phyloP scores from a whole-genome alignment of 2,888 invertebrate species.

The Diadegma fenestrale region DNA sequence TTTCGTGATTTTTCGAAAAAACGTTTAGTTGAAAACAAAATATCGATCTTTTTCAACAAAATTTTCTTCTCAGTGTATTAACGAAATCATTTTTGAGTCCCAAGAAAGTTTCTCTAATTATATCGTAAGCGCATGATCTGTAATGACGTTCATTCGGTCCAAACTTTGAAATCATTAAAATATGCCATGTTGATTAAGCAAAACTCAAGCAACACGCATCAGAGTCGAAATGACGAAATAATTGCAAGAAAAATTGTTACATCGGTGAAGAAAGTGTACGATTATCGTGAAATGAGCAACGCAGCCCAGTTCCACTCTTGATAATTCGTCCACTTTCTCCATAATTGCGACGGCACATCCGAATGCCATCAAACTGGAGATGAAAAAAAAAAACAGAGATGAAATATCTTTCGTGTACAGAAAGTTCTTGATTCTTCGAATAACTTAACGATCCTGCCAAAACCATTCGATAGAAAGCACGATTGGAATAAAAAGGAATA shows the following conservation, averaged over 20 bases:
- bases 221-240: background rate
- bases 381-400: background rate
- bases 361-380: background rate
- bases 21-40: too few species aligned
- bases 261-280: background rate
- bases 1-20: too few species aligned
- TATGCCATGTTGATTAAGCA: background rate
- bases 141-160: too few species aligned
- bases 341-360: conserved; percentile 9
- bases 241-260: background rate
- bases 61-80: too few species aligned
- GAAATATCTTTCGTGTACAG: background rate
- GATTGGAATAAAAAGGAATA: background rate
- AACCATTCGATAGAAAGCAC: background rate
- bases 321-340: conserved; percentile 13
- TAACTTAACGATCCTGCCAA: background rate
- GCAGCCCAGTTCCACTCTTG: background rate
- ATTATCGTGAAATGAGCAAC: background rate
- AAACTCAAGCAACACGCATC: background rate
- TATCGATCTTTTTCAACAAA: too few species aligned
- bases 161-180: background rate
- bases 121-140: too few species aligned
- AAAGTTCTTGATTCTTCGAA: background rate
- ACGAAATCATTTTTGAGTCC: too few species aligned
- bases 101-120: too few species aligned